These are phyloP conservation scores for Clarias fuscus DNA, from an alignment of 2,797 vertebrate genomes.

Conservation along the genomic window DNA sequence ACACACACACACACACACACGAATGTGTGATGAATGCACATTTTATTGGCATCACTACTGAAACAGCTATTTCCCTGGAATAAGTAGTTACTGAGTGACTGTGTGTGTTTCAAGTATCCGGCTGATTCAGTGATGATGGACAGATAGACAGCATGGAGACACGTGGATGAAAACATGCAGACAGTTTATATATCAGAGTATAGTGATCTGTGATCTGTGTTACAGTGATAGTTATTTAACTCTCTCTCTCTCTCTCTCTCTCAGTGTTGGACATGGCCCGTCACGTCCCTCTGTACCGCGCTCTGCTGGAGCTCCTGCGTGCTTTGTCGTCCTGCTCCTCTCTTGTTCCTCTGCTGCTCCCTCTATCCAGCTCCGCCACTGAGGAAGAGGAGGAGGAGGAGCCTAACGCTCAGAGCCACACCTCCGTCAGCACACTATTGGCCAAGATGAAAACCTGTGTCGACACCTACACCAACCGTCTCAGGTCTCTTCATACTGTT, in stretches of 20 bases:
- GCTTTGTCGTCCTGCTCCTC: constrained; percentile 91
- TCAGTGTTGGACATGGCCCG: constrained; percentile 97
- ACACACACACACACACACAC: not conserved
- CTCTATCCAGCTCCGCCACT: constrained; percentile 82
- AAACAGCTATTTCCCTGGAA: not conserved
- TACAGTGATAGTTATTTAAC: not conserved
- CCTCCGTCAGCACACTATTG: constrained; percentile 92
- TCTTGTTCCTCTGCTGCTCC: constrained; percentile 91
- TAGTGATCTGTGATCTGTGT: not conserved
- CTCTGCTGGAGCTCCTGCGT: constrained; percentile 90
- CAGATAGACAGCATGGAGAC: not conserved
- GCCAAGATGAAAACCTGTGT: constrained; percentile 99
- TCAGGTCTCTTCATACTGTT: constrained; percentile 75
- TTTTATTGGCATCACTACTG: not conserved
- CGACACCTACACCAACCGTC: constrained; percentile 96
- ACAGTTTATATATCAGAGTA: not conserved
- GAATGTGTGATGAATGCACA: not conserved
- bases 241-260: constrained; percentile 15
- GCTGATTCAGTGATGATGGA: not conserved
- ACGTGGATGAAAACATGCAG: not conserved
- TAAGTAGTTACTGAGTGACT: not conserved
- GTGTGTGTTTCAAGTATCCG: too few species aligned
- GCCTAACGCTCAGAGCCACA: constrained; percentile 82
- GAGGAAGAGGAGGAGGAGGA: constrained; percentile 90
- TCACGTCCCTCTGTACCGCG: constrained; percentile 93